A percentile compares a stretch with the other conserved stretches of the same genome.
Evolutionary conservation across 1,140 invertebrate species (phyloP).

Genomic region (Neotoxoptera formosana): DNA sequence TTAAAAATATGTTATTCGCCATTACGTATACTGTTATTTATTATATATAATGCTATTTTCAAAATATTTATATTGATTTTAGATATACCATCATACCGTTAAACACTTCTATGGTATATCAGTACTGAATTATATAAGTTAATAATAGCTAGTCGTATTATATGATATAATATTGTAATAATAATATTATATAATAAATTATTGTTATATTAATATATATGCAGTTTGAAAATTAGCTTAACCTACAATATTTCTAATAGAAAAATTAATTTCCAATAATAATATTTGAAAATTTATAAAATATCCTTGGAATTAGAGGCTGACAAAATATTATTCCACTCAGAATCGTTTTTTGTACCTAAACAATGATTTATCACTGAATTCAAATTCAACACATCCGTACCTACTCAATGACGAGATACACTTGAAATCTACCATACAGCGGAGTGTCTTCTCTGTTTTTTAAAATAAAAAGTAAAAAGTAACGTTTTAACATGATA

Average conservation of each 20-base stretch:
- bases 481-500: too few species aligned
- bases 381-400: not conserved
- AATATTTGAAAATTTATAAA: too few species aligned
- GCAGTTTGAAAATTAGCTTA: not conserved
- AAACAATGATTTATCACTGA: not conserved
- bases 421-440: not conserved
- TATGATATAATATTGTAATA: too few species aligned
- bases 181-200: not conserved
- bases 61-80: not conserved
- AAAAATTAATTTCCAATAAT: not conserved
- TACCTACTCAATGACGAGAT: not conserved
- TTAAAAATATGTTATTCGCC: not conserved
- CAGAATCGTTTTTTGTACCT: not conserved
- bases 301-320: too few species aligned
- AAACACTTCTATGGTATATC: not conserved
- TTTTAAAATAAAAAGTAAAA: too few species aligned
- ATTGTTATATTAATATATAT: too few species aligned
- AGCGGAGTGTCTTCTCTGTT: too few species aligned
- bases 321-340: not conserved
- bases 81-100: not conserved
- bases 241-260: not conserved
- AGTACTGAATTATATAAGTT: not conserved
- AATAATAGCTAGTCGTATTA: too few species aligned
- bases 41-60: not conserved
- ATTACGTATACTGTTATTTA: not conserved